A percentile compares a stretch with the other conserved stretches of the same genome.
These are phyloP conservation scores for Dolichopus griseipennis DNA, from an alignment of 2,888 invertebrate species.

Conservation along the genomic window DNA sequence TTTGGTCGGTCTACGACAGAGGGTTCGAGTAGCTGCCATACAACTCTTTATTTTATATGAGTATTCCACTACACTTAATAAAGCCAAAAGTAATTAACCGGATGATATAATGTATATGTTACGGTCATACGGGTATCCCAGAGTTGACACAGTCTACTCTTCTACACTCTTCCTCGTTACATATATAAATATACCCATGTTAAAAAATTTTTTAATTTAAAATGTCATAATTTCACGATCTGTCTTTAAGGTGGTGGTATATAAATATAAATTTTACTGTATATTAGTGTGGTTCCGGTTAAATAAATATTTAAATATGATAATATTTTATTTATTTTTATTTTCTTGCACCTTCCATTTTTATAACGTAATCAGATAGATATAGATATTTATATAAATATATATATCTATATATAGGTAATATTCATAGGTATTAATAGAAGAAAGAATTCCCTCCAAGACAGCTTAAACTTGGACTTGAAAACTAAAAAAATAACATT, in stretches of 20 bases:
- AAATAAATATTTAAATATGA: background rate
- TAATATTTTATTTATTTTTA: background rate
- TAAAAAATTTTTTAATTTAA: background rate
- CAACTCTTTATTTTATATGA: too few species aligned
- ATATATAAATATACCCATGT: too few species aligned
- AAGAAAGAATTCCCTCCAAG: background rate
- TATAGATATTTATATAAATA: too few species aligned
- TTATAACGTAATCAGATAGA: background rate
- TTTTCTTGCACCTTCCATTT: background rate
- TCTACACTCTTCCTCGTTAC: too few species aligned
- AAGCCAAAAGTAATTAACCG: too few species aligned
- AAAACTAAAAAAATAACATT: background rate
- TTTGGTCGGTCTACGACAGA: too few species aligned
- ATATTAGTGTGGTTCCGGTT: background rate
- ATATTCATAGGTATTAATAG: background rate
- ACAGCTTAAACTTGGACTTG: conserved; percentile 3
- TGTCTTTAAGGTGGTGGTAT: background rate
- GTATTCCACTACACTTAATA: too few species aligned
- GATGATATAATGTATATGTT: too few species aligned
- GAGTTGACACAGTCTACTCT: too few species aligned
- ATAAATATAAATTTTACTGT: background rate
- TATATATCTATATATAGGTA: background rate
- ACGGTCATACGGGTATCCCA: too few species aligned
- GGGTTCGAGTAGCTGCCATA: too few species aligned
- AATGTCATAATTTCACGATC: conserved; percentile 6